phyloP scores from a whole-genome alignment of 2,113 vertebrate species.

The Pelvicachromis taeniatus region DNA sequence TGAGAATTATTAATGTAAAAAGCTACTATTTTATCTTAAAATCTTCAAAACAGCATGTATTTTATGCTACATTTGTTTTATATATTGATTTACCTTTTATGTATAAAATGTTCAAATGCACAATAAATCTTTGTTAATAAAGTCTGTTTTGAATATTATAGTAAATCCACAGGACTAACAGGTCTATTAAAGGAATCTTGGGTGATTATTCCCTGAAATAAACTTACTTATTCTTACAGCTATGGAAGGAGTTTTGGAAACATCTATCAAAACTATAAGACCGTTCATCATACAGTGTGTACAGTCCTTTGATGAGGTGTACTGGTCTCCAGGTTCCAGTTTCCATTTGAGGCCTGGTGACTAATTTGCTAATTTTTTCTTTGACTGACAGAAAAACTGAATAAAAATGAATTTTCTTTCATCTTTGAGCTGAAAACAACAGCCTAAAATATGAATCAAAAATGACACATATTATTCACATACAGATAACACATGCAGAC shows the following conservation, averaged over 20 bases:
- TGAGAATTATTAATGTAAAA: not conserved
- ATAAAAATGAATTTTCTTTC: not conserved
- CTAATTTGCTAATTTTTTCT: not conserved
- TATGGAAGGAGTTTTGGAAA: not conserved
- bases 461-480: not conserved
- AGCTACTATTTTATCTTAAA: not conserved
- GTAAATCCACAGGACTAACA: not conserved
- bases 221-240: rapidly evolving
- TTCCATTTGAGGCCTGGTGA: not conserved
- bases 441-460: not conserved
- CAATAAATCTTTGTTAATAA: not conserved
- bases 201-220: not conserved
- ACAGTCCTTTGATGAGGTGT: not conserved
- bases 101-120: not conserved
- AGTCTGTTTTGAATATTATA: not conserved
- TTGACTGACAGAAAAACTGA: not conserved
- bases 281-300: not conserved
- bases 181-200: rapidly evolving
- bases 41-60: not conserved
- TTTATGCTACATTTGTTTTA: not conserved
- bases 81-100: not conserved
- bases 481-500: rapidly evolving
- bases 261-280: rapidly evolving
- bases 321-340: not conserved
- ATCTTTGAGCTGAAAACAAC: not conserved